phyloP scores from a whole-genome alignment of 2,113 vertebrate species.

The Psammodynastes pulverulentus region DNA sequence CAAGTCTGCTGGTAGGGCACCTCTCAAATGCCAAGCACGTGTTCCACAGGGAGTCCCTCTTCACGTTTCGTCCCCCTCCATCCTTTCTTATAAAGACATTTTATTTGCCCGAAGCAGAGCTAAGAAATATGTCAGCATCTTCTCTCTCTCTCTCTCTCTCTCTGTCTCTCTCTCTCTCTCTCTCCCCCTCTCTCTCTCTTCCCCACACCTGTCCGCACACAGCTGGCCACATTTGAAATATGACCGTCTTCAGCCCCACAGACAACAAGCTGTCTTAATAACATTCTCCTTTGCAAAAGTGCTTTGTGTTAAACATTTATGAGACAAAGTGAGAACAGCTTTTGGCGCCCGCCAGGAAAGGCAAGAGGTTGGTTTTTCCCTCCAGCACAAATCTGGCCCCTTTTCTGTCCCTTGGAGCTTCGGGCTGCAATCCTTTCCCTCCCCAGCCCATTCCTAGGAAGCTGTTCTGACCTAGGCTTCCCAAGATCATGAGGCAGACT shows the following conservation, averaged over 20 bases:
- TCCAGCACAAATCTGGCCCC: rapidly evolving
- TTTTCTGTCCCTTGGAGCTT: not conserved
- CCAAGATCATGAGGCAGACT: no score
- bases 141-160: not conserved
- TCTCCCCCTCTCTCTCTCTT: no score
- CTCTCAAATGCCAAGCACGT: not conserved
- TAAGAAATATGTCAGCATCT: not conserved
- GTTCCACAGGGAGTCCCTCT: not conserved
- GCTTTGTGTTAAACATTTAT: slow-evolving; percentile 72
- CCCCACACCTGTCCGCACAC: not conserved
- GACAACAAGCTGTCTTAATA: slow-evolving; percentile 60
- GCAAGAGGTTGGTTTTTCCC: not conserved
- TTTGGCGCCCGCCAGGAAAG: not conserved
- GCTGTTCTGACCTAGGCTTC: no score
- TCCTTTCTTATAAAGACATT: slow-evolving; percentile 16
- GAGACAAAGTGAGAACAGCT: slow-evolving; percentile 44
- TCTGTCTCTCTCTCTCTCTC: no score
- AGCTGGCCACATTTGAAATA: slow-evolving; percentile 57
- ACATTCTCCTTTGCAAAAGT: slow-evolving; percentile 67
- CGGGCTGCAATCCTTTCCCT: not conserved
- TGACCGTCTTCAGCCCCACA: slow-evolving; percentile 51
- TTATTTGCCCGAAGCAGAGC: slow-evolving; percentile 36
- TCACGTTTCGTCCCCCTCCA: slow-evolving; percentile 20
- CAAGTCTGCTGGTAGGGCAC: slow-evolving; percentile 9
- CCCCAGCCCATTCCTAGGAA: not conserved